phyloP scores from a whole-genome alignment of 2,888 invertebrate species.

The Nephrocerus scutellatus region DNA sequence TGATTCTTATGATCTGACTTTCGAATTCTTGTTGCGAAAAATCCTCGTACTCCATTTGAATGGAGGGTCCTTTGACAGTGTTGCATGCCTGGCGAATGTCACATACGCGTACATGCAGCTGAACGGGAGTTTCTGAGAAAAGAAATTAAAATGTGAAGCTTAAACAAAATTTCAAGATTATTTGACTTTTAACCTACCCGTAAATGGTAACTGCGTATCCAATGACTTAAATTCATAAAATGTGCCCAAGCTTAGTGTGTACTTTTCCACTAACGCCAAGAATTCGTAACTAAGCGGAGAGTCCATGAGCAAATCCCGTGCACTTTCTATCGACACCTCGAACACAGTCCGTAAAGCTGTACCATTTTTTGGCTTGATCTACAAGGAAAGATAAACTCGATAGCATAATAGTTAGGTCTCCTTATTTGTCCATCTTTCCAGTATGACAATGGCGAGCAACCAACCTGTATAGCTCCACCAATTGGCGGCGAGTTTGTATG shows the following conservation, averaged over 20 bases:
- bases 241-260: slow-evolving; percentile 16
- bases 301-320: slow-evolving; percentile 17
- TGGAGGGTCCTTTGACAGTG: slow-evolving; percentile 5
- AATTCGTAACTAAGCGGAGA: slow-evolving; percentile 19
- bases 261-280: slow-evolving; percentile 12
- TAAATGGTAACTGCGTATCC: slow-evolving; percentile 17
- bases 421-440: not conserved
- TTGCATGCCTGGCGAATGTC: slow-evolving; percentile 18
- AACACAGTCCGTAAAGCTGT: slow-evolving; percentile 16
- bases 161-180: not conserved
- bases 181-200: slow-evolving; percentile 8
- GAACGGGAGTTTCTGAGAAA: slow-evolving; percentile 11
- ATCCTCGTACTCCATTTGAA: slow-evolving; percentile 3
- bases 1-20: slow-evolving; percentile 10
- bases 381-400: not conserved
- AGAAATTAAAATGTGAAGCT: not conserved
- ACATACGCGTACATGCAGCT: slow-evolving; percentile 16
- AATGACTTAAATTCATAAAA: slow-evolving; percentile 19
- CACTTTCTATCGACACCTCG: slow-evolving; percentile 15
- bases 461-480: slow-evolving; percentile 12
- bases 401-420: not conserved
- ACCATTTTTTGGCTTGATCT: slow-evolving; percentile 17
- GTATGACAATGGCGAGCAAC: not conserved
- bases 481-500: slow-evolving; percentile 19
- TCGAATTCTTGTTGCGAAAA: slow-evolving; percentile 5